phyloP scores from a whole-genome alignment of 2,797 vertebrate species.

The Euphonia xanthogaster region DNA sequence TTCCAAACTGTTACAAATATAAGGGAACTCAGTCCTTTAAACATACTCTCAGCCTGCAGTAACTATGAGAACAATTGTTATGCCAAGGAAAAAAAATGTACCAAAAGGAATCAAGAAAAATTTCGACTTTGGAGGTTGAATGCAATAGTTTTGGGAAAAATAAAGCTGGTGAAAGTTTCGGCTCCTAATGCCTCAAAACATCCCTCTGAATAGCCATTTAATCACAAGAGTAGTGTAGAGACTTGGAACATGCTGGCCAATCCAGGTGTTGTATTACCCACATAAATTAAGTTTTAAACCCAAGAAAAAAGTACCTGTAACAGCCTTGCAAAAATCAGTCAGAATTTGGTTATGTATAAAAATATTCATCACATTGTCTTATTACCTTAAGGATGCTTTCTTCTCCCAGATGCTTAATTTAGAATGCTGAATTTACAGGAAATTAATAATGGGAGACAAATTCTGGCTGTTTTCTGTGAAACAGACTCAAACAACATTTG shows the following conservation, averaged over 20 bases:
- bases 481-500: not conserved
- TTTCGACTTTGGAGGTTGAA: not conserved
- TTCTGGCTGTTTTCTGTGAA: not conserved
- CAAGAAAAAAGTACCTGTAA: not conserved
- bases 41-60: not conserved
- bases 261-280: not conserved
- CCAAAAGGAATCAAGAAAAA: not conserved
- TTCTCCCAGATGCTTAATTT: not conserved
- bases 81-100: not conserved
- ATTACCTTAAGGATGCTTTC: not conserved
- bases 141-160: not conserved
- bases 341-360: not conserved
- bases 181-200: not conserved
- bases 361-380: not conserved
- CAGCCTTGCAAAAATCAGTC: not conserved
- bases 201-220: not conserved
- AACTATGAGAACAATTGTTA: not conserved
- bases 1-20: not conserved
- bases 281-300: not conserved
- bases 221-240: not conserved
- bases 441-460: not conserved
- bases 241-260: not conserved
- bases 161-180: not conserved
- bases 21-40: not conserved
- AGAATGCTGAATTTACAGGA: not conserved